Evolutionary conservation across 2,888 invertebrate genomes (phyloP).

Genomic region (Leucoptera coffeella): DNA sequence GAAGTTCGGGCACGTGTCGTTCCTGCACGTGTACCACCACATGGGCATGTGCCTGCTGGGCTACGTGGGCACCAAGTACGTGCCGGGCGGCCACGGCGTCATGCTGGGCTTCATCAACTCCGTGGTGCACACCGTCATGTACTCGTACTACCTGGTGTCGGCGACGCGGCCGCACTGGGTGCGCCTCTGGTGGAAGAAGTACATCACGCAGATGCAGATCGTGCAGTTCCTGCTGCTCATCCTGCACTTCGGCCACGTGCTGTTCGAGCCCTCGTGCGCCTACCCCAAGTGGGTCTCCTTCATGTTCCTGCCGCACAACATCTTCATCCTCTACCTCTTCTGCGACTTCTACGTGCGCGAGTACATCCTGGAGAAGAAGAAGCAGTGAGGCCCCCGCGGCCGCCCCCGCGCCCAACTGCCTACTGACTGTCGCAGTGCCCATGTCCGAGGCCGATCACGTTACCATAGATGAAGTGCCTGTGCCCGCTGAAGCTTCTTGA

Average conservation of each 20-base stretch:
- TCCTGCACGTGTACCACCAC: conserved; percentile 44
- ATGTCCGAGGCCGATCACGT: too few species aligned
- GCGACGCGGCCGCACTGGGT: conserved; percentile 68
- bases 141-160: conserved; percentile 69
- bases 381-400: too few species aligned
- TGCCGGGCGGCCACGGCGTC: conserved; percentile 62
- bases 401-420: too few species aligned
- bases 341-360: conserved; percentile 62
- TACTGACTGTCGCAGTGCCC: too few species aligned
- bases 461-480: too few species aligned
- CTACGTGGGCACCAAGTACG: conserved; percentile 38
- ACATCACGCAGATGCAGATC: conserved; percentile 82
- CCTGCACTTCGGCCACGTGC: conserved; percentile 50
- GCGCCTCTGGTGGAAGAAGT: conserved; percentile 77
- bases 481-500: too few species aligned
- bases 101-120: conserved; percentile 67
- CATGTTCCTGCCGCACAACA: conserved; percentile 58
- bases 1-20: conserved; percentile 38
- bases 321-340: conserved; percentile 62
- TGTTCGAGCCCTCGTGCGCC: conserved; percentile 53
- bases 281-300: conserved; percentile 56
- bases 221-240: conserved; percentile 64
- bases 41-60: conserved; percentile 40
- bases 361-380: conserved; percentile 50
- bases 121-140: conserved; percentile 75